Evolutionary conservation across 2,797 vertebrate species (phyloP), one percentile per base, ranked within the genome.

Genomic region (Micromesistius poutassou): DNA sequence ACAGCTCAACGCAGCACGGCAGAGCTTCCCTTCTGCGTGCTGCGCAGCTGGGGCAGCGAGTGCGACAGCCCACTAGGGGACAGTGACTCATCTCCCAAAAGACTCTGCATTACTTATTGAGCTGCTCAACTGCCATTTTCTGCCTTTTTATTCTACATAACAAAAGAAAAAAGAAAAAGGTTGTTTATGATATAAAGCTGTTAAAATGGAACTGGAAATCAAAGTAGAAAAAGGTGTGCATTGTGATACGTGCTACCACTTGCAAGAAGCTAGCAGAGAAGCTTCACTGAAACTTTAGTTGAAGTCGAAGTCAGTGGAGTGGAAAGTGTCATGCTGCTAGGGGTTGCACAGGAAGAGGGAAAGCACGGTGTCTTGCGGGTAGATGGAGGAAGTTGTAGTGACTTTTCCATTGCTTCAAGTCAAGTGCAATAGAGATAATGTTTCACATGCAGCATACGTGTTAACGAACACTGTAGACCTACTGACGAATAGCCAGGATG

Each of bases 271-370:
- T 13, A 42, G 40, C 40, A 66, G 55, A 40, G 40, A 76, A 38
- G 7, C 13, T 10, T 50, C 79, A 75, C 83, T 72, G 16, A 36
- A 35, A 6, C 1, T 25, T 55, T 2, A 14, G 25, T 68, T 16
- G 19, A 8, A 79, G 84, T 88, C 89, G 81, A 88, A 88, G 84
- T 73, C 71, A n/a, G 46, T 16, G 78, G 76, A 1, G 66, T 77
- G 79, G 55, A 36, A 19, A 7, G 62, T 4, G 74, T 12, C 28
- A 78, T 25, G 79, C 83, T 84, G 86, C 14, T 83, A 79, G 84
- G 80, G 88, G 83, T 82, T 83, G 86, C 90, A 89, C 89, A 91
- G 89, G 89, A 90, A 91, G 86, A 86, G 81, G 84, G 80, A 83
- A 76, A 74, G 74, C 78, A 62, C 30, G 14, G 68, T 33, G 78